phyloP scores from a whole-genome alignment of 92 coral and sea anemone species.

The Nematostella vectensis region DNA sequence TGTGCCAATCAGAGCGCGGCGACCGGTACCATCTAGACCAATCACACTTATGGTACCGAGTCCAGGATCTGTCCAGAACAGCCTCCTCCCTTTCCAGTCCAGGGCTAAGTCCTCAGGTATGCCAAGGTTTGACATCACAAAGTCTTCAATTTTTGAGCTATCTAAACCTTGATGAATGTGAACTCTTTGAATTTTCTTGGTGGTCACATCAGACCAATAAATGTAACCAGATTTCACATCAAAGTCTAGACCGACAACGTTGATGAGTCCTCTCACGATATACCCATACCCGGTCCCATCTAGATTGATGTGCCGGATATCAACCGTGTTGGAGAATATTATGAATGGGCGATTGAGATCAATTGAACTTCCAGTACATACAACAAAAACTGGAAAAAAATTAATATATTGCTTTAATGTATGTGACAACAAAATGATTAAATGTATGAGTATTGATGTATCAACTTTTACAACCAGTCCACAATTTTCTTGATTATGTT shows the following conservation, averaged over 20 bases:
- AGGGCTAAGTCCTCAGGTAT: constrained; percentile 61
- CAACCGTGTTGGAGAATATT: constrained; percentile 63
- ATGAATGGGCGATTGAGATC: constrained; percentile 26
- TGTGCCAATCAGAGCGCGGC: constrained; percentile 39
- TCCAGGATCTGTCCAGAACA: constrained; percentile 68
- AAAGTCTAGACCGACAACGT: constrained; percentile 63
- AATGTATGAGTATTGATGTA: too few relatives aligned
- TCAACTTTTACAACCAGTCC: too few relatives aligned
- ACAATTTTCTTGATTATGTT: too few relatives aligned
- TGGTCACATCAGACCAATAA: constrained; percentile 56
- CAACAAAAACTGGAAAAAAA: constrained; percentile 9
- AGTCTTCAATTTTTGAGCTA: constrained; percentile 38
- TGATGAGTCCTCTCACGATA: constrained; percentile 50
- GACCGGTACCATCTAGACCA: constrained; percentile 44
- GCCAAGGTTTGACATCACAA: constrained; percentile 35
- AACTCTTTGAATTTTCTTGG: constrained; percentile 54
- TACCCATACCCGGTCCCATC: constrained; percentile 57
- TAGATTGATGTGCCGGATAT: constrained; percentile 56
- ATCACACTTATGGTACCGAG: constrained; percentile 38
- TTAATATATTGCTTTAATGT: not conserved
- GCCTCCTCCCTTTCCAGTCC: constrained; percentile 51
- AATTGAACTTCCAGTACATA: constrained; percentile 1
- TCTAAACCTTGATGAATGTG: constrained; percentile 36
- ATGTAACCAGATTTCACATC: constrained; percentile 45
- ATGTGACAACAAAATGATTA: too few relatives aligned